Base-by-base conservation (phyloP, 2,113 vertebrate species). In the Corythornis cristatus region DNA sequence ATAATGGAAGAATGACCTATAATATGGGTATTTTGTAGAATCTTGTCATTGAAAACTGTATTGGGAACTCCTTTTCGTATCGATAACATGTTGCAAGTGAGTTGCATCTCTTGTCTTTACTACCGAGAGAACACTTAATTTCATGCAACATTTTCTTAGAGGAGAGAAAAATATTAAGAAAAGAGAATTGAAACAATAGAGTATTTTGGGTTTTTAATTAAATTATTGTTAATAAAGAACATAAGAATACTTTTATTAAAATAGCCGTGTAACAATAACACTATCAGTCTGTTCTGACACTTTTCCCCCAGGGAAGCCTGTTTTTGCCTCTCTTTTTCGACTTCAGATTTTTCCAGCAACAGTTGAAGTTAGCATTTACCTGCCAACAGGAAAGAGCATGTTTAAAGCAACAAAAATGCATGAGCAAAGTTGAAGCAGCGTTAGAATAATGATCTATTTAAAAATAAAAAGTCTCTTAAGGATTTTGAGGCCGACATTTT, bases 161-260 rank as follows among this genome's bases (percentile, higher is more conserved):
- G 97, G 97, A 98, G 97, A 98, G 97, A 98, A 97, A 97, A 97
- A 94, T 98, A 98, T 98, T 98, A 97, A 98, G 96, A 95, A 90
- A 97, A 98, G 97, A 98, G 93, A 97, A 98, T 97, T 97, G 96
- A 98, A 97, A 98, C 96, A 97, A 98, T 97, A 98, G 97, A 98
- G 97, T 98, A 98, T 98, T 98, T 98, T 98, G 97, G 88, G 97
- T 97, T 98, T 98, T 98, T 98, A 98, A 98, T 98, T 98, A 98
- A 98, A 98, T 98, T 98, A 98, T 98, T 98, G 97, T 97, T 98
- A 97, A 98, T 98, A 97, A 98, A 97, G 95, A 98, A 97, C 97
- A 89, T 97, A 98, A 98, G 96, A 98, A 97, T 97, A 97, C 98
- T 97, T 98, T 98, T 98, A 98, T 98, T 96, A 97, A 98, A 97